phyloP scores from a whole-genome alignment of 2,888 invertebrate species.

The Nymphalis urticae region DNA sequence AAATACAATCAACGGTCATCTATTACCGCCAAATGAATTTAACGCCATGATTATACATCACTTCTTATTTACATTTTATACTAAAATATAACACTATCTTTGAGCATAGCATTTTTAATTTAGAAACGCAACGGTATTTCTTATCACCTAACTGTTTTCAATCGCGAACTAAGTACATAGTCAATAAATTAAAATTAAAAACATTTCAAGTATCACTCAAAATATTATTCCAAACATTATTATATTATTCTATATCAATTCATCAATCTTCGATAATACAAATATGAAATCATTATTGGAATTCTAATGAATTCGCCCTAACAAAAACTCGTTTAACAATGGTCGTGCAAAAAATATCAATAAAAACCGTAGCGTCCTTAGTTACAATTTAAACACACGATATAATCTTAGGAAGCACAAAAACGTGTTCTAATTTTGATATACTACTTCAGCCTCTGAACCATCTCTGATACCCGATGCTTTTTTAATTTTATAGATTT shows the following conservation, averaged over 20 bases:
- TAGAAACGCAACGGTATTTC: neutral
- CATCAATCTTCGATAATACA: constrained; percentile 25
- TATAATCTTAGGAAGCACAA: constrained; percentile 18
- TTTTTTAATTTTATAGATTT: too few species aligned
- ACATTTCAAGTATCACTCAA: constrained; percentile 20
- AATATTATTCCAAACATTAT: constrained; percentile 23
- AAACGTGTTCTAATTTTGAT: neutral
- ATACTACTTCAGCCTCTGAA: too few species aligned
- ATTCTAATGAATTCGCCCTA: constrained; percentile 24
- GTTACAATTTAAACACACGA: constrained; percentile 14
- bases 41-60: too few species aligned
- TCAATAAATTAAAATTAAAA: constrained; percentile 15
- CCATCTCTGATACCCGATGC: too few species aligned
- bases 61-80: too few species aligned
- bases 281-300: constrained; percentile 30
- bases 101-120: neutral
- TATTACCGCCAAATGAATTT: too few species aligned
- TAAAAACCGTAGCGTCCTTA: constrained; percentile 6
- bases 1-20: too few species aligned
- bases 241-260: constrained; percentile 20
- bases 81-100: neutral
- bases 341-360: constrained; percentile 7
- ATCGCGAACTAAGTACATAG: neutral
- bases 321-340: constrained; percentile 28
- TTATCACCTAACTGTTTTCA: neutral